Evolutionary conservation across 92 coral and sea anemone species (phyloP), one percentile per base, ranked within the genome.

Genomic region (Zoanthus sociatus): DNA sequence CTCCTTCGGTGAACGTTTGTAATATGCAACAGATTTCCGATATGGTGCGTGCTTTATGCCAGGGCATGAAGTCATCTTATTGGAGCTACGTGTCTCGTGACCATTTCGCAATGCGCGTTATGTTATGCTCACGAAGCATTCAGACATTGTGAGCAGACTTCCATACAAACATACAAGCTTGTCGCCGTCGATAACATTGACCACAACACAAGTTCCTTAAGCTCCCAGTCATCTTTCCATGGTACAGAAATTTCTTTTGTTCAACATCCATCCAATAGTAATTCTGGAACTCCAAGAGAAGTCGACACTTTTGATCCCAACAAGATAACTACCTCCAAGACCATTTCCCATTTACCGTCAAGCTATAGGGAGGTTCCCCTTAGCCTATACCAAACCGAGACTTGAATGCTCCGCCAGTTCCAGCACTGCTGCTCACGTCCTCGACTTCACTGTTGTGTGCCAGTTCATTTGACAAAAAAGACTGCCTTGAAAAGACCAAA

Each of bases 181-280:
- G 92, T 87, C 16, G 92, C 90, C 13, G 90, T 90, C 15, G 87
- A 53, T 14, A 53, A 53, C 58, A 9, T 2, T 9, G 58, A 9
- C 58, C 11, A 53, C 58, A 9, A 9, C 12, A 14, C 58, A 53
- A 53, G 58, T 53, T 53, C 58, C 58, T 1, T 7, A 53, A 53
- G 58, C 58, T 53, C 58, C 58, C 58, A 53, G 58, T 53, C 58
- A 53, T 53, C 58, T 53, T 53, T 53, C 58, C 15, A 53, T 53
- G 1, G 5, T 53, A 53, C 58, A 53, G 8, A 2, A 6, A 53
- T 53, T 53, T 53, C 58, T 53, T 6, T 53, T 53, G 58, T 53
- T 53, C 58, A 53, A 53, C 58, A 53, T 9, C 58, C 58, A 53
- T 53, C 58, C 58, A 53, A 53, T 10, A 53, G 11, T 53, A 53